phyloP scores from a whole-genome alignment of 2,797 vertebrate species.

The Tarsius wallacei region DNA sequence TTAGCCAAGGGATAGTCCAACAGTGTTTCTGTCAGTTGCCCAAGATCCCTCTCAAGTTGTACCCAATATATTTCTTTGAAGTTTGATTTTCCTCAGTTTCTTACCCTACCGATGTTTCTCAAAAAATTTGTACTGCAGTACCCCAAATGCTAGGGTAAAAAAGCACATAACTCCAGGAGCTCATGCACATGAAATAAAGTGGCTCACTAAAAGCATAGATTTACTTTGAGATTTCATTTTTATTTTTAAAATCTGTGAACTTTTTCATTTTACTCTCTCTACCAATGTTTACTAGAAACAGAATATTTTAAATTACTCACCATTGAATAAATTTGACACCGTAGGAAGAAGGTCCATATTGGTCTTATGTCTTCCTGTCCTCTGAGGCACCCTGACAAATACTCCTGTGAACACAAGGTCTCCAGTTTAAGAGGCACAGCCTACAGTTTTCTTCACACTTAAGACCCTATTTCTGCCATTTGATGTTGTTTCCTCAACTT shows the following conservation, averaged over 20 bases:
- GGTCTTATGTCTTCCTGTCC: not conserved
- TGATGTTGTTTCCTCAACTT: not conserved
- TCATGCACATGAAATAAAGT: not conserved
- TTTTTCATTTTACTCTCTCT: not conserved
- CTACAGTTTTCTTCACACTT: not conserved
- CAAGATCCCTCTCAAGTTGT: not conserved
- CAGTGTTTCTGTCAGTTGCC: not conserved
- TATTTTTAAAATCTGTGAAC: constrained; percentile 7
- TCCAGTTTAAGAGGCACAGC: not conserved
- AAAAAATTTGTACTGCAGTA: not conserved
- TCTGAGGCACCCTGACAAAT: constrained; percentile 21
- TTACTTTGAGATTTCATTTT: constrained; percentile 52
- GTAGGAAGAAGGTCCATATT: not conserved
- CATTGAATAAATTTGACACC: not conserved
- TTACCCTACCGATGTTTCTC: not conserved
- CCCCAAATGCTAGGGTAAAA: not conserved
- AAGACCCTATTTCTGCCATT: not conserved
- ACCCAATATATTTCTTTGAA: not conserved
- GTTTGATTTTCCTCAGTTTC: not conserved
- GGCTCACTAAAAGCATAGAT: not conserved
- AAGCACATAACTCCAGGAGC: not conserved
- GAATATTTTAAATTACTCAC: constrained; percentile 68
- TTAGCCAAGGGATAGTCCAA: not conserved
- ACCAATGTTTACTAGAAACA: not conserved
- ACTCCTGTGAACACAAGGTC: constrained; percentile 63